Evolutionary conservation across 2,888 invertebrate species (phyloP), one percentile per base, ranked within the genome.

Genomic region (Watsonalla binaria): DNA sequence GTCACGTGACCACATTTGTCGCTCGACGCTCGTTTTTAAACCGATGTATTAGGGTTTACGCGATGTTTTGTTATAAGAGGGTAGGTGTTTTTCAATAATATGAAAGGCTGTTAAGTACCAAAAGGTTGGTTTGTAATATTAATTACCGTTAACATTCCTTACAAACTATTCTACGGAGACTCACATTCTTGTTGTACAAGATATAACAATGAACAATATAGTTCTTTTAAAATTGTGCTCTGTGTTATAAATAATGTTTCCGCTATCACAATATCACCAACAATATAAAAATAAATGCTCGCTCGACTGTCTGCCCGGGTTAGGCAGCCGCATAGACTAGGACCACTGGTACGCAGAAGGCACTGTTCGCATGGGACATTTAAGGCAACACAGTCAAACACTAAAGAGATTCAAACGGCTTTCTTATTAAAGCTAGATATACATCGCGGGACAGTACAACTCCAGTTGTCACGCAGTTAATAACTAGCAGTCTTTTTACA

Each of bases 281-380:
- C 83, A 83, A 82, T 86, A 86, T 82, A 86, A 89, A 90, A 89
- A 90, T 90, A 90, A 90, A 90, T 90, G 90, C 90, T 88, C 72
- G 72, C 80, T 76, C 79, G 87, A 88, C 87, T 86, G 86, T 77
- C 86, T 82, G 76, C 74, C 63, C 59, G 62, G 62, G 64, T 63
- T 54, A 66, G 62, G 72, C 82, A 80, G 84, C 76, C 80, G 62
- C 55, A 76, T 74, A 80, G 90, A 90, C 90, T 90, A 90, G 90
- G 82, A 79, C 79, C 84, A 88, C 89, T 89, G 88, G 86, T 82
- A 78, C 65, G 80, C 81, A 75, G 78, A 90, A 90, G 89, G 90
- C 90, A 88, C 88, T 80, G 74, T 76, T 48, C 55, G 51, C 60
- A 61, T 57, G 56, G 50, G 58, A 61, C 63, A 42, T 52, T 57